A percentile compares a stretch with the other conserved stretches of the same genome.
Evolutionary conservation across 2,888 invertebrate genomes (phyloP).

Genomic region (Trypoxylon attenuatum): DNA sequence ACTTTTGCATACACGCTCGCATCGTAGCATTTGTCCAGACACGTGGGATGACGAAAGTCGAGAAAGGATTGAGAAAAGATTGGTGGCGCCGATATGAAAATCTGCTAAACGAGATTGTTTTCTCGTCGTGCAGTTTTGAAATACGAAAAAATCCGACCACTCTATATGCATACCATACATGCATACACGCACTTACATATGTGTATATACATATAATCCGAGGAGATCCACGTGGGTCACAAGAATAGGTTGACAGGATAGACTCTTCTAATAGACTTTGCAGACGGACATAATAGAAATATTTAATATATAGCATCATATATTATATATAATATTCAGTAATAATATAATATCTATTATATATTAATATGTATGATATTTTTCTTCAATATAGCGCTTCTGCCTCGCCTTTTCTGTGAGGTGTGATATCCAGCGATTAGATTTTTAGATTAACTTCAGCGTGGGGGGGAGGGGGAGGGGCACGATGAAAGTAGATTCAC

Average conservation of each 20-base stretch:
- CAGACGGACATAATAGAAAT: conserved; percentile 74
- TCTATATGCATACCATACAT: conserved; percentile 45
- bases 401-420: conserved; percentile 32
- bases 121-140: conserved; percentile 27
- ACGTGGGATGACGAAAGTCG: too few relatives aligned
- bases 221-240: conserved; percentile 55
- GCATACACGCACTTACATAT: conserved; percentile 48
- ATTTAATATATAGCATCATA: conserved; percentile 65
- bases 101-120: too few relatives aligned
- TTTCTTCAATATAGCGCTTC: conserved; percentile 58
- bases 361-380: conserved; percentile 63
- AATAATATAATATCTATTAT: conserved; percentile 65
- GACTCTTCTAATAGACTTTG: conserved; percentile 74
- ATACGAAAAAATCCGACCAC: conserved; percentile 34
- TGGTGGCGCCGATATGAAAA: too few relatives aligned
- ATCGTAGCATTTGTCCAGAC: too few relatives aligned
- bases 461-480: conserved; percentile 27
- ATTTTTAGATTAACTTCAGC: conserved; percentile 23
- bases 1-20: too few relatives aligned
- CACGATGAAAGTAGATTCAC: conserved; percentile 30
- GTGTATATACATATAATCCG: conserved; percentile 51
- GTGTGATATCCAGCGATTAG: conserved; percentile 44
- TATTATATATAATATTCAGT: conserved; percentile 62
- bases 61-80: conserved; percentile 15
- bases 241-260: conserved; percentile 64